Base-by-base conservation (phyloP, 1,140 invertebrate genomes). In the Drosophila auraria region DNA sequence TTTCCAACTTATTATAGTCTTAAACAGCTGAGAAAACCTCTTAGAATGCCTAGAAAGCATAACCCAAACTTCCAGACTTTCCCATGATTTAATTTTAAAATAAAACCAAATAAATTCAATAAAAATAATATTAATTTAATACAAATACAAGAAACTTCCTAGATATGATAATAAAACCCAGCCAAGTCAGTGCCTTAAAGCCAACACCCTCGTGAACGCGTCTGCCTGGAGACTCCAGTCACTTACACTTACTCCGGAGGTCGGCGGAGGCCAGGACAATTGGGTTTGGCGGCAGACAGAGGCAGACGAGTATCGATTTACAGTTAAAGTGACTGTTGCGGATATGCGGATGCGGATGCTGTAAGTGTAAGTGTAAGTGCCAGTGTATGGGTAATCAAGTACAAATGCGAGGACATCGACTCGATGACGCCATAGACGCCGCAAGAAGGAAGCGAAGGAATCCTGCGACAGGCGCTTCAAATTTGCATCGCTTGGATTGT, bases 281-380 rank as follows among this genome's bases (percentile, higher is more conserved):
- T 51, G 53, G 53, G 20, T 40, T 30, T 51, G 58, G 38, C 42
- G 38, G 45, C 12, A 65, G 54, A 65, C 47, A 30, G 33, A 9
- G 62, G 58, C 62, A 62, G 54, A 57, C 54, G 30, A 82, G 51
- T 87, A 87, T 87, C 83, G 83, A 87, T 87, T 87, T 74, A 30
- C 72, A 60, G 77, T 87, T 82, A 80, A 87, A 77, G 83, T 80
- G 57, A 53, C 54, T 76, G 40, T 57, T 77, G 54, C 61, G 33
- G 53, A 23, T 71, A n/a, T 71, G 69, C 20, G 51, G 25, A 42
- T 77, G 68, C 36, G 30, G 8, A 30, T 54, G 69, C 23, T 72
- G 57, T 38, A 33, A 45, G 49, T 62, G 54, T 53, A 72, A 69
- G 69, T 59, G 66, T 33, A 15, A 15, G 49, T 45, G 59, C 45